Evolutionary conservation across 1,140 invertebrate species (phyloP), one percentile per base, ranked within the genome.

Genomic region (Cyrtorhinus lividipennis): DNA sequence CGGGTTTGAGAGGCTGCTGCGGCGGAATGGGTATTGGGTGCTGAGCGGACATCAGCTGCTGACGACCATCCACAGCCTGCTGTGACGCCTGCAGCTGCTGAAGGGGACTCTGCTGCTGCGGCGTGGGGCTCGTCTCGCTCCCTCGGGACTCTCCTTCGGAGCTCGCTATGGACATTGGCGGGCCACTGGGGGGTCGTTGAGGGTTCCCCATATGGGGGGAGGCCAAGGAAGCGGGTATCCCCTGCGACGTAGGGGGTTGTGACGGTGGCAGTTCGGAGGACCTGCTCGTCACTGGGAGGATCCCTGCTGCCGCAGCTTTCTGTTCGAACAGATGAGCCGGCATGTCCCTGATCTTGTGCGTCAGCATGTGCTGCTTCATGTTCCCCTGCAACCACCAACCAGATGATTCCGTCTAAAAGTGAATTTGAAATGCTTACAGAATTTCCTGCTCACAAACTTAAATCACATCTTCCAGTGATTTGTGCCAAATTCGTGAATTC

Each of bases 341-440:
- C 83, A 92, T 87, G 74, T 95, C 92, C 53, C 90, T 81, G 66
- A 94, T 92, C 77, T 97, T 97, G 79, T 98, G 95, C 56, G 94
- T 98, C 67, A 98, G 77, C 90, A 96, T 93, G 73, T 96, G 93
- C 74, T 95, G 91, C 76, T 93, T 95, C 84, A 95, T 93, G 74
- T 98, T 98, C 48, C 95, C 92, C 90, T 89, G 79, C 61, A 75
- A 75, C 66, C n/a, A n/a, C n/a, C n/a, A n/a, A n/a, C n/a, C n/a
- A n/a, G n/a, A n/a, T n/a, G n/a, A n/a, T n/a, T n/a, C n/a, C n/a
- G n/a, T n/a, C n/a, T n/a, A n/a, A n/a, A n/a, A n/a, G n/a, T n/a
- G n/a, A n/a, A n/a, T n/a, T n/a, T n/a, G n/a, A n/a, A n/a, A n/a
- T n/a, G n/a, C n/a, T n/a, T n/a, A n/a, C n/a, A n/a, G n/a, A n/a